Evolutionary conservation across 53 echinoderm and acorn worm genomes (phyloP).

Genomic region (Holothuria scabra): DNA sequence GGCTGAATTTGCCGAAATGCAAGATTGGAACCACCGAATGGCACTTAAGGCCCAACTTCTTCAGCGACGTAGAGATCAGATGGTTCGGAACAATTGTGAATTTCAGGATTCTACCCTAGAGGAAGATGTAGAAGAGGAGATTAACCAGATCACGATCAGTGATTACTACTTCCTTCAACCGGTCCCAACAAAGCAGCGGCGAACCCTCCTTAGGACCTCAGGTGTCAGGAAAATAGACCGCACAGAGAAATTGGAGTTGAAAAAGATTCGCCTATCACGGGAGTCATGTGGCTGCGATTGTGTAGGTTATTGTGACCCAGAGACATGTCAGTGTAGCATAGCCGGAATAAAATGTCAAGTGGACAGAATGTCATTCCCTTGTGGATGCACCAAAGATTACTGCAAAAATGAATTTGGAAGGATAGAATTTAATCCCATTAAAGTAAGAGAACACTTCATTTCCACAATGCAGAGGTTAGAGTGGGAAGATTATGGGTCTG

Average conservation of each 20-base stretch:
- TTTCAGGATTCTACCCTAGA: slow-evolving; percentile 59
- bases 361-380: slow-evolving; percentile 91
- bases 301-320: slow-evolving; percentile 77
- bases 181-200: slow-evolving; percentile 89
- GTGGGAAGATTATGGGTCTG: slow-evolving; percentile 60
- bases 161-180: slow-evolving; percentile 99
- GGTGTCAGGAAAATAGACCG: slow-evolving; percentile 96
- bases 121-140: slow-evolving; percentile 85
- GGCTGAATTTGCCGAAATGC: slow-evolving; percentile 74
- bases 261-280: slow-evolving; percentile 86
- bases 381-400: slow-evolving; percentile 93
- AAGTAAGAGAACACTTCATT: slow-evolving; percentile 92
- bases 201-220: slow-evolving; percentile 76
- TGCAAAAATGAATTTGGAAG: slow-evolving; percentile 81
- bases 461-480: slow-evolving; percentile 89
- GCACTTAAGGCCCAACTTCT: slow-evolving; percentile 80
- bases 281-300: slow-evolving; percentile 97
- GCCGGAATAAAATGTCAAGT: slow-evolving; percentile 99
- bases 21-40: slow-evolving; percentile 80
- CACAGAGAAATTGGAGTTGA: slow-evolving; percentile 93
- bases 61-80: slow-evolving; percentile 79
- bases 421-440: slow-evolving; percentile 92
- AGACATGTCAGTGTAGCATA: slow-evolving; percentile 80
- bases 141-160: slow-evolving; percentile 80
- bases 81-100: slow-evolving; percentile 58